Base-by-base conservation (phyloP, 2,113 vertebrate genomes). In the Hyperopisus bebe region DNA sequence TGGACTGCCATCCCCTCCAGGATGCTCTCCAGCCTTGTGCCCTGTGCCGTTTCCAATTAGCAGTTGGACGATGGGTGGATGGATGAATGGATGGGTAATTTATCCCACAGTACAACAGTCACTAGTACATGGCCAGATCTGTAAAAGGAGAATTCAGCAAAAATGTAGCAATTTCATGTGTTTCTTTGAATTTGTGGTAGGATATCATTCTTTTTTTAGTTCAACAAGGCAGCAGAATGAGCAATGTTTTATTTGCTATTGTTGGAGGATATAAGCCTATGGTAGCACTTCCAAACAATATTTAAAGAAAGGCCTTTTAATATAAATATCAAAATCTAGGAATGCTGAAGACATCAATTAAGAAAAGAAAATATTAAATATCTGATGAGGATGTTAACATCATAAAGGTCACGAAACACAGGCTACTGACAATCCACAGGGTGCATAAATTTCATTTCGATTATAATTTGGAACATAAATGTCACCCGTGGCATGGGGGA, bases 381-480 rank as follows among this genome's bases (percentile, higher is more conserved):
- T 84, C 35, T 47, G 44, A 47, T 84, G 44, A 47, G 44, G 44
- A 84, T 84, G 82, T 11, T 46, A 42, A n/a, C 82, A 84, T 84
- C 39, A 84, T 47, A 84, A 84, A 84, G 62, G 62, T 31, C 62
- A 70, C 62, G 3, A 31, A 70, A 70, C 62, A 70, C 62, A 80
- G 74, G 35, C 17, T 21, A 44, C 82, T 24, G 42, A n/a, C 44
- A n/a, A 46, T 44, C 44, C 44, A 11, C 39, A 84, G 82, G 39
- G 82, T 42, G 42, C 82, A 84, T n/a, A 24, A 47, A 84, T 84
- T 84, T 84, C 82, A 84, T 46, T 84, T 47, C 21, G 44, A 42
- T 84, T 84, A 84, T 42, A 84, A 84, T 46, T 84, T 84, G 82
- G 39, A 84, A 84, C 44, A 46, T 46, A 84, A 84, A 84, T 84